Evolutionary conservation across 2,797 vertebrate genomes (phyloP).

Genomic region (Tenualosa ilisha): DNA sequence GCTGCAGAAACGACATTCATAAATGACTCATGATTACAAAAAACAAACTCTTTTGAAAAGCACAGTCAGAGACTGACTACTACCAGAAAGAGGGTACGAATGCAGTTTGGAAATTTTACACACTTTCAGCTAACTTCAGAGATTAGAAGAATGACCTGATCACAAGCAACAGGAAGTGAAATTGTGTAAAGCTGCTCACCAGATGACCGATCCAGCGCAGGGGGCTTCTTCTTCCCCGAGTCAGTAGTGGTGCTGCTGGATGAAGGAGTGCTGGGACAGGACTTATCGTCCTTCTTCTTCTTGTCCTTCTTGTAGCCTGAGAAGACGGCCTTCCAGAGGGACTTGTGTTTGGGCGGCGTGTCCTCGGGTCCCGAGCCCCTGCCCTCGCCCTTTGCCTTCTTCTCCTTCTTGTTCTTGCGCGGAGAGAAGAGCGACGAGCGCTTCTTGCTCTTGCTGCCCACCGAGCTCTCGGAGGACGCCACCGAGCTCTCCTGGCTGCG

Average conservation of each 20-base stretch:
- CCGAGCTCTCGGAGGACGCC: conserved; percentile 88
- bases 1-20: conserved; percentile 17
- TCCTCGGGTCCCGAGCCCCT: conserved; percentile 78
- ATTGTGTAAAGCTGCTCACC: conserved; percentile 67
- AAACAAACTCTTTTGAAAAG: background rate
- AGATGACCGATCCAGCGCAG: conserved; percentile 75
- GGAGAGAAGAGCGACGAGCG: conserved; percentile 93
- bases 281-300: conserved; percentile 93
- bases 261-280: conserved; percentile 88
- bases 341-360: conserved; percentile 87
- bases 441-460: conserved; percentile 89
- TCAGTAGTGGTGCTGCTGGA: conserved; percentile 88
- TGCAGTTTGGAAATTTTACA: background rate
- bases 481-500: conserved; percentile 86
- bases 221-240: conserved; percentile 79
- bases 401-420: conserved; percentile 94
- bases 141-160: background rate
- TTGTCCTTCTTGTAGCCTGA: conserved; percentile 97
- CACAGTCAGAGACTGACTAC: background rate
- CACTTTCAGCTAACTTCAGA: background rate
- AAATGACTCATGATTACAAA: background rate
- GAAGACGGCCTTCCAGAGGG: conserved; percentile 95
- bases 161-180: background rate
- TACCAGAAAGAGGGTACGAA: background rate
- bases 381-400: conserved; percentile 88